Base-by-base conservation (phyloP, 2,888 invertebrate species). In the Agrochola lychnidis region DNA sequence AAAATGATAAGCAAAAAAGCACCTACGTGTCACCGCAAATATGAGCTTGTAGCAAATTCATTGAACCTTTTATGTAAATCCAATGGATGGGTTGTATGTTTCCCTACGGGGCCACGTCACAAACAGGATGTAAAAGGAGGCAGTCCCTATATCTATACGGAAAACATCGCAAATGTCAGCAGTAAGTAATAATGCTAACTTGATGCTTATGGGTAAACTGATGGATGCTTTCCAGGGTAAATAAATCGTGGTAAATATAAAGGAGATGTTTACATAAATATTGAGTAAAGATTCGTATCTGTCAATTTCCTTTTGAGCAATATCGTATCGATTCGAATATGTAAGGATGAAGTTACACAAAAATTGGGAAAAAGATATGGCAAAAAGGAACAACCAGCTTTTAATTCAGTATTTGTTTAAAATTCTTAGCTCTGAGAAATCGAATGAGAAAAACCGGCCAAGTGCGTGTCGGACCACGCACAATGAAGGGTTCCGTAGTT, bases 1-100 rank as follows among this genome's bases (percentile, higher is more conserved):
- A 68, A 82, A 62, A 57, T 36, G 16, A 59, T 61, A n/a, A 40
- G 71, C 56, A 72, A 73, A 68, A 66, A 73, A 63, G 57, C 61
- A 67, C 53, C 56, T 61, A 62, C 53, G 57, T 88, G 82, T 87
- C 87, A 87, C 79, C 79, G 81, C 84, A 87, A 89, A 91, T 89
- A 83, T 81, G 77, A 83, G 74, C 76, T 67, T 73, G 72, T 75
- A 70, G 79, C 68, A 79, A 85, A 89, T 82, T 84, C 89, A 81
- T 86, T 83, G 80, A 88, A 84, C 85, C 89, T 89, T 92, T 91
- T 92, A 93, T 92, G 93, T 90, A 91, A 92, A 93, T 93, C 86
- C 88, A 88, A 91, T 91, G 89, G 89, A 90, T 88, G 86, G 87
- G 77, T 82, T 87, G 80, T 79, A 89, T 88, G 89, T 88, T 83